Conservation (phyloP, 2,888 invertebrate species). For the Chirona hameri region DNA sequence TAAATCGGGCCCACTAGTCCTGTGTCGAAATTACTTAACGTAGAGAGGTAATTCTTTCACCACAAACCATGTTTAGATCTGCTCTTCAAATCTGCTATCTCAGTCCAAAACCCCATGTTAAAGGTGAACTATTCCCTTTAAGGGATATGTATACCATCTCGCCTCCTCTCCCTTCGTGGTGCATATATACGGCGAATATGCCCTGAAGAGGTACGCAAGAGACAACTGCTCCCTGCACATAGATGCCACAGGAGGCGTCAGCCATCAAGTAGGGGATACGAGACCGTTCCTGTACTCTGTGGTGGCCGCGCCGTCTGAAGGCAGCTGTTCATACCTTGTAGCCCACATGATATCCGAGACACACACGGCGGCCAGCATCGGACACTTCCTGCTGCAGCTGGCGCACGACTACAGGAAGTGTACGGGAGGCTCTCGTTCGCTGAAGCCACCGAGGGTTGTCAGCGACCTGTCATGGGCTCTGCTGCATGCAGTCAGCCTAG, state of each 20-base stretch:
- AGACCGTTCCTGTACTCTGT: too few relatives aligned
- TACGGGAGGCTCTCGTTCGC: not conserved
- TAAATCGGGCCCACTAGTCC: too few relatives aligned
- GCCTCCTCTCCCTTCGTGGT: not conserved
- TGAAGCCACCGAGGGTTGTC: not conserved
- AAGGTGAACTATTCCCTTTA: too few relatives aligned
- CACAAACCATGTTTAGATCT: too few relatives aligned
- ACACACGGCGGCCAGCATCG: too few relatives aligned
- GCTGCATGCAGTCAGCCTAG: not conserved
- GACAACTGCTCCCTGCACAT: not conserved
- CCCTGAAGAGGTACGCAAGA: not conserved
- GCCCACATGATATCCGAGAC: too few relatives aligned
- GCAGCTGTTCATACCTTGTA: too few relatives aligned
- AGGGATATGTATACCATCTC: not conserved
- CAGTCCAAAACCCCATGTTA: too few relatives aligned
- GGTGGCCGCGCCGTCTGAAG: too few relatives aligned
- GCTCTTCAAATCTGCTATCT: too few relatives aligned
- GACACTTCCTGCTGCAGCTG: not conserved
- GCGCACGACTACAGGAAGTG: not conserved
- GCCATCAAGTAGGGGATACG: not conserved
- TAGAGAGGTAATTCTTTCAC: too few relatives aligned
- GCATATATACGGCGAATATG: not conserved
- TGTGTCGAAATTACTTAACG: too few relatives aligned
- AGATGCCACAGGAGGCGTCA: not conserved
- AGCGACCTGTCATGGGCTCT: slow-evolving; percentile 40